Conservation (phyloP, 2,797 vertebrate genomes). For the Amblyraja radiata region DNA sequence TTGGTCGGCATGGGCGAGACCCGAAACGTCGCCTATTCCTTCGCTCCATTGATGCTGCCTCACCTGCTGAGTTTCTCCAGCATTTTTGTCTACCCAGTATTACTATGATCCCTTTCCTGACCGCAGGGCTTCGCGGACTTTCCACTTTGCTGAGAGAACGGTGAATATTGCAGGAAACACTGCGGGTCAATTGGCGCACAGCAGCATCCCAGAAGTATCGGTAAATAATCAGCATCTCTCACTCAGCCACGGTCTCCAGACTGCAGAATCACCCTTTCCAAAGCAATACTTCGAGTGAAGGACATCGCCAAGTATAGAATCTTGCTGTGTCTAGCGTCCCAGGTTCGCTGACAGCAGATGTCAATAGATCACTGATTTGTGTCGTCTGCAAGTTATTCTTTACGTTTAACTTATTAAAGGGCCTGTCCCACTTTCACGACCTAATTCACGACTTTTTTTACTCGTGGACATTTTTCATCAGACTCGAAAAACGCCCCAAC, state of each 20-base stretch:
- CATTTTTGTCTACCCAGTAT: not conserved
- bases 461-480: too few species aligned
- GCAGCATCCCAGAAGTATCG: not conserved
- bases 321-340: not conserved
- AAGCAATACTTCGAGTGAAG: not conserved
- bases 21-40: too few species aligned
- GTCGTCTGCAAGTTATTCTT: not conserved
- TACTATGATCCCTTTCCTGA: not conserved
- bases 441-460: too few species aligned
- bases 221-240: not conserved
- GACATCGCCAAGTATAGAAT: not conserved
- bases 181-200: not conserved
- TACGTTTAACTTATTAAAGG: too few species aligned
- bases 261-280: not conserved
- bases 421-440: too few species aligned
- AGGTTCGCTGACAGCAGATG: not conserved
- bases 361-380: not conserved
- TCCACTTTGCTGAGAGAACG: not conserved
- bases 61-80: too few species aligned
- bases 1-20: too few species aligned
- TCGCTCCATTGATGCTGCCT: too few species aligned
- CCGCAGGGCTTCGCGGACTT: not conserved
- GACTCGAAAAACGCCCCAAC: too few species aligned
- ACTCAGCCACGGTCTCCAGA: not conserved
- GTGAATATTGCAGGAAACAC: not conserved